phyloP scores from a whole-genome alignment of 2,888 invertebrate species.

The Gasteruption jaculator region DNA sequence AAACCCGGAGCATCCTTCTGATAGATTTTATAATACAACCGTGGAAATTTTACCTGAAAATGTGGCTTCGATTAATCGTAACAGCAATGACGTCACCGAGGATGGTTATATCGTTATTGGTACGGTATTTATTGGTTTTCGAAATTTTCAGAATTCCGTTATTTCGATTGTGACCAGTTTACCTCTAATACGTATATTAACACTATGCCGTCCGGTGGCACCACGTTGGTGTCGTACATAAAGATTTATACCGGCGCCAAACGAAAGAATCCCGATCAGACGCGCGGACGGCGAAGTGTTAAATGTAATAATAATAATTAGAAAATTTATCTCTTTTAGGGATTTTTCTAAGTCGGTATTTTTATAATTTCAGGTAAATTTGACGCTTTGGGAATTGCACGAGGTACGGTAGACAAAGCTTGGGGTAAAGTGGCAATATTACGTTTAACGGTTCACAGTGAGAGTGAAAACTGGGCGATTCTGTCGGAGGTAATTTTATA shows the following conservation, averaged over 20 bases:
- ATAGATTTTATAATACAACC: conserved; percentile 82
- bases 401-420: conserved; percentile 62
- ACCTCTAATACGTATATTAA: too few species aligned
- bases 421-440: conserved; percentile 68
- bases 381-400: conserved; percentile 77
- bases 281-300: too few species aligned
- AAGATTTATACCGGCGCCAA: too few species aligned
- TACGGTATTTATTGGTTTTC: conserved; percentile 47
- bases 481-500: conserved; percentile 74
- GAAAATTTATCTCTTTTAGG: conserved; percentile 1
- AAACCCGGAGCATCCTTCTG: conserved; percentile 83
- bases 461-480: conserved; percentile 86
- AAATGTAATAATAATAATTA: too few species aligned
- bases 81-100: conserved; percentile 59
- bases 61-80: conserved; percentile 51
- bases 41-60: conserved; percentile 71
- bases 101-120: conserved; percentile 70
- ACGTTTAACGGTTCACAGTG: conserved; percentile 72
- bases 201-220: too few species aligned
- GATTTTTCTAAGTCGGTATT: conserved; percentile 28
- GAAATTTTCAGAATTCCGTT: not conserved
- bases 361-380: too few species aligned
- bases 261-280: too few species aligned
- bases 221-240: too few species aligned
- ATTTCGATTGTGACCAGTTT: not conserved